Evolutionary conservation across 1,140 invertebrate species (phyloP), one percentile per base, ranked within the genome.

Genomic region (Dendrolimus punctatus): DNA sequence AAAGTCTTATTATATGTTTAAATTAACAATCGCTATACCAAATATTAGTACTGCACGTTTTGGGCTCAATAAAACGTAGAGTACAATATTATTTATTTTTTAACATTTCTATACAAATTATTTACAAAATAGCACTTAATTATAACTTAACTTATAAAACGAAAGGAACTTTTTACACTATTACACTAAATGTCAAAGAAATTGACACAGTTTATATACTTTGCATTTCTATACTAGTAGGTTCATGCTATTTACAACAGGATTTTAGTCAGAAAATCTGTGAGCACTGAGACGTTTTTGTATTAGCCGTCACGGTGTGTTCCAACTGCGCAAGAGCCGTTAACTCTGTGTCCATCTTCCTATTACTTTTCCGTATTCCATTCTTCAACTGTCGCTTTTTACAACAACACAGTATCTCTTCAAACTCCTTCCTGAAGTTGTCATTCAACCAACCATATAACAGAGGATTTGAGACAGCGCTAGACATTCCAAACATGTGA

Each of bases 371-470:
- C 72, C 87, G 87, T 69, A 69, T 73, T 42, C 78, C 84, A 60
- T 88, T 80, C 42, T 78, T 77, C 58, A 70, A 68, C 49, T 91
- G 92, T 4, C 64, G 66, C 49, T 76, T 80, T 48, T 66, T 79
- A 39, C 84, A 93, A 90, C 80, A 95, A 80, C 87, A 95, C 49
- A 93, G 67, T 72, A 95, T 92, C 87, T 95, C 92, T 77, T 95
- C 95, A 80, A 99, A 99, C 84, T 99, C 96, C 87, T 99, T 98
- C 62, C 96, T 91, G 85, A 99, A 99, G 85, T 98, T 99, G 58
- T 99, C 98, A 87, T 99, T 99, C 84, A 99, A 92, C 96, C 97
- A 99, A 46, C 98, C 97, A 87, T 99, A 99, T 5, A 99, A 90
- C 64, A 99, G 93, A 0, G 95, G 95, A 83, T 97, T 96, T 23